A percentile compares a stretch with the other conserved stretches of the same genome.
Conservation (phyloP, 2,888 invertebrate genomes). For the Xanthorhoe spadicearia region DNA sequence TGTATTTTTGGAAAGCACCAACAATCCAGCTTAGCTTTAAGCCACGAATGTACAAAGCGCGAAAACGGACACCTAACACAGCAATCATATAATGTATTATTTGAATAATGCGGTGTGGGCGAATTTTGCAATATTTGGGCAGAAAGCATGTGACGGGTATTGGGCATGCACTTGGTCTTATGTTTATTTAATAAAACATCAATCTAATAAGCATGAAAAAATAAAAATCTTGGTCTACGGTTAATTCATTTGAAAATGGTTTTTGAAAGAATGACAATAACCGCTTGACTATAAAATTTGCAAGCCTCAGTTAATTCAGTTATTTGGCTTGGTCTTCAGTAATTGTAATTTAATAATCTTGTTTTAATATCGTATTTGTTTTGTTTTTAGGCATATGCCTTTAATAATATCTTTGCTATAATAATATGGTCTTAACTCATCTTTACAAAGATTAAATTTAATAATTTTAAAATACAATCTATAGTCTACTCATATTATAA, state of each 20-base stretch:
- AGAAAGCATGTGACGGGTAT: constrained; percentile 10
- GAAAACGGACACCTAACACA: not conserved
- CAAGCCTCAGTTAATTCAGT: too few relatives aligned
- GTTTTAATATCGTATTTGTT: too few relatives aligned
- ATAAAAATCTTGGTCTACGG: not conserved
- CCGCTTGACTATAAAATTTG: too few relatives aligned
- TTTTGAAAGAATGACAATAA: too few relatives aligned
- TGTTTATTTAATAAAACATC: not conserved
- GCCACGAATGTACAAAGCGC: constrained; percentile 6
- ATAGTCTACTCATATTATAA: too few relatives aligned
- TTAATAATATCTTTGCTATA: too few relatives aligned
- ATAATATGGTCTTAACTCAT: too few relatives aligned
- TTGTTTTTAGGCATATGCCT: too few relatives aligned
- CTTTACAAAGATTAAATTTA: too few relatives aligned
- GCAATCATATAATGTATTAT: constrained; percentile 10
- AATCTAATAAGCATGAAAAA: constrained; percentile 12
- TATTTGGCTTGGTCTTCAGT: too few relatives aligned
- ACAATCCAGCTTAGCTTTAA: constrained; percentile 6
- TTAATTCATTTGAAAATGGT: too few relatives aligned
- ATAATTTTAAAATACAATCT: not conserved
- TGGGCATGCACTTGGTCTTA: constrained; percentile 15
- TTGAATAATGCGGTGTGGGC: constrained; percentile 38
- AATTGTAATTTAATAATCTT: too few relatives aligned
- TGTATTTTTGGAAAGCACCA: not conserved
- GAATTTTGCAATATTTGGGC: constrained; percentile 30